Conservation (phyloP, 1,140 invertebrate genomes). For the Wasmannia auropunctata region DNA sequence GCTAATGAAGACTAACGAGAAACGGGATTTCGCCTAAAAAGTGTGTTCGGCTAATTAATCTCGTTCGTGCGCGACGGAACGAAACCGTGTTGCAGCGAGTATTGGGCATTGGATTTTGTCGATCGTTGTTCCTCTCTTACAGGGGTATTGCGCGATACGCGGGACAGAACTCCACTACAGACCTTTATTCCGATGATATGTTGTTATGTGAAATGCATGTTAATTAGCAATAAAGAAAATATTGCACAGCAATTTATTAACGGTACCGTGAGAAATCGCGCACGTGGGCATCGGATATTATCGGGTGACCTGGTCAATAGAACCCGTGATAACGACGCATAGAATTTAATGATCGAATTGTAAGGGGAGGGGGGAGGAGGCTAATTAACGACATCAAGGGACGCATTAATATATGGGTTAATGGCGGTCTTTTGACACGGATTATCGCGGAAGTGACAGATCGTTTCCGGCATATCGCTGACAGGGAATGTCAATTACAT, state of each 20-base stretch:
- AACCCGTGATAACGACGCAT: slow-evolving; percentile 4
- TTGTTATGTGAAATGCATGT: not conserved
- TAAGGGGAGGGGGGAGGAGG: no score
- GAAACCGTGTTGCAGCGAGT: slow-evolving; percentile 9
- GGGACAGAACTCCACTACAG: not conserved
- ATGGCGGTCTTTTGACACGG: not conserved
- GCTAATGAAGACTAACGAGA: slow-evolving; percentile 61
- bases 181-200: not conserved
- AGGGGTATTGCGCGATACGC: not conserved
- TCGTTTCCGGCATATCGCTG: not conserved
- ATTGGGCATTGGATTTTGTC: slow-evolving; percentile 42
- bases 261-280: slow-evolving; percentile 7
- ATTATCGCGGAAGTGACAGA: slow-evolving; percentile 6
- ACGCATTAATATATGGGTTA: not conserved
- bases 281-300: not conserved
- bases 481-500: not conserved
- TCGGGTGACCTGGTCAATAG: slow-evolving; percentile 5
- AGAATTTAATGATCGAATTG: slow-evolving; percentile 44
- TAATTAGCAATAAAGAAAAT: slow-evolving; percentile 42
- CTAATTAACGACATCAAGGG: slow-evolving; percentile 33
- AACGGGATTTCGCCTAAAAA: slow-evolving; percentile 40
- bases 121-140: slow-evolving; percentile 40
- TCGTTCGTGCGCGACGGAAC: slow-evolving; percentile 21
- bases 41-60: slow-evolving; percentile 51
- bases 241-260: not conserved